Conservation (phyloP, 2,113 vertebrate genomes). For the Cryptoleucopteryx plumbea region DNA sequence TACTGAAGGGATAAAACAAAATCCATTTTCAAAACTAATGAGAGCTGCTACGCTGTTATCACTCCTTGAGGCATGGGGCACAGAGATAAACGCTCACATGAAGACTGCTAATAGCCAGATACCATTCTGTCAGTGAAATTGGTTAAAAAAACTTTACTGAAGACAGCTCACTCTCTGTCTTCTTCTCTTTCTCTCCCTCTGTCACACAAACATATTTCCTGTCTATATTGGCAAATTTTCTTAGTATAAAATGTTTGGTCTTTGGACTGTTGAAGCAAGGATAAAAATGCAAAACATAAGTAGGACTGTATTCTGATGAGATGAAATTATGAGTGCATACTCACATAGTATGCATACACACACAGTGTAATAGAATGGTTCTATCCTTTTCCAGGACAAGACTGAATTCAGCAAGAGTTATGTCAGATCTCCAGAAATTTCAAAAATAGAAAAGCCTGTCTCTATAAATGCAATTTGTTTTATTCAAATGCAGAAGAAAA, state of each 20-base stretch:
- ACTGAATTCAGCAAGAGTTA: not conserved
- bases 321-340: not conserved
- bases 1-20: not conserved
- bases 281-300: not conserved
- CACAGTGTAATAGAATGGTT: not conserved
- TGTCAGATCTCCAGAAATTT: not conserved
- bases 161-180: not conserved
- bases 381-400: not conserved
- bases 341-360: not conserved
- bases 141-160: not conserved
- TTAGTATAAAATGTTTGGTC: not conserved
- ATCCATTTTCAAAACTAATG: not conserved
- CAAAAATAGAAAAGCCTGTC: not conserved
- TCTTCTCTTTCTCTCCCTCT: not conserved
- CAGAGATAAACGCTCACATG: not conserved
- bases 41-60: not conserved
- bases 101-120: not conserved
- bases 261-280: not conserved
- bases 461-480: not conserved
- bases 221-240: not conserved
- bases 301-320: not conserved
- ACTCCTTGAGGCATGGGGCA: not conserved
- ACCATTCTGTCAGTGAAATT: not conserved
- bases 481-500: not conserved
- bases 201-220: not conserved